A percentile compares a stretch with the other conserved stretches of the same genome.
These are phyloP conservation scores for Spisula solida DNA, from an alignment of 2,888 invertebrate species.

Conservation along the genomic window DNA sequence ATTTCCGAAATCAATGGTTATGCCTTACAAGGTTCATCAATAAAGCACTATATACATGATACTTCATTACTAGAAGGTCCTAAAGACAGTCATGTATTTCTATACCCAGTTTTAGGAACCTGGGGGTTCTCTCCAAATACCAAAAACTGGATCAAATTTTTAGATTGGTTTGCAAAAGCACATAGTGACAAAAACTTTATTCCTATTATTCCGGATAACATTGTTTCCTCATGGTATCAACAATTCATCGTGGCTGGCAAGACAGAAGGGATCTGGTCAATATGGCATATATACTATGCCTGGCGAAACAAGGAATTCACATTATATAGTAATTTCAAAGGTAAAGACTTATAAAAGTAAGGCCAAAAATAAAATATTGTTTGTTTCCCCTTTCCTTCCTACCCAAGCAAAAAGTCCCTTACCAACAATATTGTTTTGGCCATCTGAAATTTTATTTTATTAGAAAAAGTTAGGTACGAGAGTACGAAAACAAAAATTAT, in stretches of 20 bases:
- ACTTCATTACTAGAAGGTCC: conserved; percentile 60
- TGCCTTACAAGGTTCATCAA: conserved; percentile 75
- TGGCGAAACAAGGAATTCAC: conserved; percentile 74
- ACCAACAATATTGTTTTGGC: too few relatives aligned
- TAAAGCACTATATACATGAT: conserved; percentile 68
- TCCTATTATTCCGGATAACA: conserved; percentile 78
- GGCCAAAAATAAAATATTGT: too few relatives aligned
- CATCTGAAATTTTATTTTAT: too few relatives aligned
- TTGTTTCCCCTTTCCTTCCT: too few relatives aligned
- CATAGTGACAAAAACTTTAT: conserved; percentile 66
- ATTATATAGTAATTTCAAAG: conserved; percentile 74
- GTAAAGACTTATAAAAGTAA: too few relatives aligned
- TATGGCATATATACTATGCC: conserved; percentile 83
- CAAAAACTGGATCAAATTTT: conserved; percentile 74
- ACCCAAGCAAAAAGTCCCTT: too few relatives aligned
- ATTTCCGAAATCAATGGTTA: conserved; percentile 75
- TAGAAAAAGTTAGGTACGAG: too few relatives aligned
- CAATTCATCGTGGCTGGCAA: conserved; percentile 64
- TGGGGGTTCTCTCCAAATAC: conserved; percentile 81
- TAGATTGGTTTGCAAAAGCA: conserved; percentile 73
- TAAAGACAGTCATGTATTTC: conserved; percentile 65
- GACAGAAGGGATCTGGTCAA: conserved; percentile 81
- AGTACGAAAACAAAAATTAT: too few relatives aligned
- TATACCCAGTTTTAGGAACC: conserved; percentile 79
- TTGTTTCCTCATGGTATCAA: conserved; percentile 79